Conservation (phyloP, 2,113 vertebrate species). For the Todiramphus saurophagus region DNA sequence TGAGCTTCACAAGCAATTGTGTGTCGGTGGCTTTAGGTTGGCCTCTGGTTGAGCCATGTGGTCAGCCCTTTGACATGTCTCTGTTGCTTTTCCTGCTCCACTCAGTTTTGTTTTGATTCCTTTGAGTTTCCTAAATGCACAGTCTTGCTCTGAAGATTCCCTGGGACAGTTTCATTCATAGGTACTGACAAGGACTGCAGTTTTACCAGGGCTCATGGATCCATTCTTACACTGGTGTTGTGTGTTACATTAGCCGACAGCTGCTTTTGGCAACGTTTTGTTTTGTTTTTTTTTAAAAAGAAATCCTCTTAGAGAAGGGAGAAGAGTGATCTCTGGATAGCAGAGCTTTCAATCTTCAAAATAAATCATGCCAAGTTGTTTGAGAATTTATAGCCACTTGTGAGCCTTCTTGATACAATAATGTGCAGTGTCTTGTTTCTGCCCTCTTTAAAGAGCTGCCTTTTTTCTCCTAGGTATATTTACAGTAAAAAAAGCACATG, state of each 20-base stretch:
- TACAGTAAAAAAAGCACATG: neutral
- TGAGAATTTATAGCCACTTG: conserved; percentile 1
- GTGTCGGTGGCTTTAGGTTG: conserved; percentile 45
- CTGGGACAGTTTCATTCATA: conserved; percentile 56
- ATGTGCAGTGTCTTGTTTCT: neutral
- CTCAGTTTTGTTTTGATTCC: conserved; percentile 58
- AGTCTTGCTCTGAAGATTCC: conserved; percentile 39
- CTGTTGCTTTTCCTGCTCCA: conserved; percentile 24
- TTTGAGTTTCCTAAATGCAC: conserved; percentile 60
- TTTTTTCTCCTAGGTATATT: neutral
- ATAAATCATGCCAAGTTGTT: neutral
- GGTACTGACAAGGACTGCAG: conserved; percentile 25
- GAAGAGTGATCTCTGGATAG: neutral
- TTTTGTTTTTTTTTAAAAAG: neutral
- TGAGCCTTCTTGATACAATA: neutral
- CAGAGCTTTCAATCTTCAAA: neutral
- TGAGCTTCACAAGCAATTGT: conserved; percentile 54
- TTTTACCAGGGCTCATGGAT: conserved; percentile 29
- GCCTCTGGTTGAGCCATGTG: conserved; percentile 58
- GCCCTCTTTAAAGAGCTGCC: neutral
- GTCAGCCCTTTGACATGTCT: conserved; percentile 57
- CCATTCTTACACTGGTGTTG: conserved; percentile 36
- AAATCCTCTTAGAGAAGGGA: conserved; percentile 40
- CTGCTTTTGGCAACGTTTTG: neutral
- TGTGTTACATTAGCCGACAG: conserved; percentile 36